A percentile compares a stretch with the other conserved stretches of the same genome.
phyloP scores from a whole-genome alignment of 2,888 invertebrate genomes.

The Cyaniris semiargus region DNA sequence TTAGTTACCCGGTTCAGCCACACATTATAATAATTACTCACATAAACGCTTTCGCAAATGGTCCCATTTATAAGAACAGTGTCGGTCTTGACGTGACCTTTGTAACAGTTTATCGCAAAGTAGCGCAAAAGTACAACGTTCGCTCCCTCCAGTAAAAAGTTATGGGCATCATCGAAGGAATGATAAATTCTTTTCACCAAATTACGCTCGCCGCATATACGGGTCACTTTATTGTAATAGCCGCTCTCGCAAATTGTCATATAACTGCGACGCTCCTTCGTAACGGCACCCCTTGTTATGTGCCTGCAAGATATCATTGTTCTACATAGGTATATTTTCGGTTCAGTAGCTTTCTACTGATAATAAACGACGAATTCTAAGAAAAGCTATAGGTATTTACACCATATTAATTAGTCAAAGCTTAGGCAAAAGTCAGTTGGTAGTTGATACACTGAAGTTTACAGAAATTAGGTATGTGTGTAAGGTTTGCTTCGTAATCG shows the following conservation, averaged over 20 bases:
- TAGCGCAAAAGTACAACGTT: slow-evolving; percentile 82
- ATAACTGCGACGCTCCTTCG: slow-evolving; percentile 77
- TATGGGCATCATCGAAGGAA: slow-evolving; percentile 67
- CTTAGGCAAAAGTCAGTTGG: too few species aligned
- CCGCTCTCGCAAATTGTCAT: slow-evolving; percentile 76
- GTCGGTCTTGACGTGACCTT: slow-evolving; percentile 78
- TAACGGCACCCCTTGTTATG: slow-evolving; percentile 61
- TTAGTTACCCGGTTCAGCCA: too few species aligned
- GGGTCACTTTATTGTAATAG: slow-evolving; percentile 79
- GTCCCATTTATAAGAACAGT: slow-evolving; percentile 81
- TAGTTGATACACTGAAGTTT: too few species aligned
- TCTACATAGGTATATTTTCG: slow-evolving; percentile 1
- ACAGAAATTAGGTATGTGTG: too few species aligned
- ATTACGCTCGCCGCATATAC: slow-evolving; percentile 67
- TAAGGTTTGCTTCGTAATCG: too few species aligned
- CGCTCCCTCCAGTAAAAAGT: slow-evolving; percentile 82
- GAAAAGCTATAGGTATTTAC: neutral
- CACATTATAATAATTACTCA: slow-evolving; percentile 55
- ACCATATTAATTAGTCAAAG: neutral
- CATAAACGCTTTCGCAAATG: slow-evolving; percentile 82
- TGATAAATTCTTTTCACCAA: slow-evolving; percentile 74
- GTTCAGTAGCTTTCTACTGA: too few species aligned
- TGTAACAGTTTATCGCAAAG: slow-evolving; percentile 75
- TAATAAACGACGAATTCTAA: neutral
- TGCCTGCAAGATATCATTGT: slow-evolving; percentile 55